Percentiles rank a stretch among this genome's conserved stretches.
These are phyloP conservation scores for Junonia oenone DNA, from an alignment of 2,888 invertebrate genomes.

Conservation along the genomic window DNA sequence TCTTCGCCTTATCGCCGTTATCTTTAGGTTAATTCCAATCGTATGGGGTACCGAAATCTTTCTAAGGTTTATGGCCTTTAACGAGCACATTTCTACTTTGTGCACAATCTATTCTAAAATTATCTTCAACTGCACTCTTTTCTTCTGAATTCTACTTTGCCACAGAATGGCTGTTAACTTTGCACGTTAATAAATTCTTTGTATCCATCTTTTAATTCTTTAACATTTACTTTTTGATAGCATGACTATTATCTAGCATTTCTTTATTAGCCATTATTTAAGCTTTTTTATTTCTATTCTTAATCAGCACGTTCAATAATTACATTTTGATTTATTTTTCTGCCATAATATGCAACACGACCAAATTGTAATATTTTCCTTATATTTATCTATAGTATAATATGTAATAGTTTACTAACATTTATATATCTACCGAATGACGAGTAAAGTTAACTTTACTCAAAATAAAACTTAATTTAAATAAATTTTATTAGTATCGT, in stretches of 20 bases:
- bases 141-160: slow-evolving; percentile 21
- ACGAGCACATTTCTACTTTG: slow-evolving; percentile 37
- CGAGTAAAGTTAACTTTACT: not conserved
- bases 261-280: slow-evolving; percentile 20
- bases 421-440: slow-evolving; percentile 3
- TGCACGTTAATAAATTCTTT: slow-evolving; percentile 25
- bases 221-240: slow-evolving; percentile 19
- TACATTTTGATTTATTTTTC: slow-evolving; percentile 30
- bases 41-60: slow-evolving; percentile 48
- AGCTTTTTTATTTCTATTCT: slow-evolving; percentile 16
- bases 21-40: slow-evolving; percentile 35
- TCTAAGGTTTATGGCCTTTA: slow-evolving; percentile 34
- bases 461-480: not conserved
- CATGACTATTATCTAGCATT: slow-evolving; percentile 25
- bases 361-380: slow-evolving; percentile 61
- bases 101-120: slow-evolving; percentile 35
- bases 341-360: slow-evolving; percentile 62
- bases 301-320: slow-evolving; percentile 26
- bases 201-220: slow-evolving; percentile 10
- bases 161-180: slow-evolving; percentile 19
- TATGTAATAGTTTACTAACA: slow-evolving; percentile 22
- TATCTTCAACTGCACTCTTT: slow-evolving; percentile 27
- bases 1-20: slow-evolving; percentile 39
- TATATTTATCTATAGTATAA: slow-evolving; percentile 31
- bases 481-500: not conserved